Conservation (phyloP, 2,113 vertebrate genomes). For the Rynchops niger region DNA sequence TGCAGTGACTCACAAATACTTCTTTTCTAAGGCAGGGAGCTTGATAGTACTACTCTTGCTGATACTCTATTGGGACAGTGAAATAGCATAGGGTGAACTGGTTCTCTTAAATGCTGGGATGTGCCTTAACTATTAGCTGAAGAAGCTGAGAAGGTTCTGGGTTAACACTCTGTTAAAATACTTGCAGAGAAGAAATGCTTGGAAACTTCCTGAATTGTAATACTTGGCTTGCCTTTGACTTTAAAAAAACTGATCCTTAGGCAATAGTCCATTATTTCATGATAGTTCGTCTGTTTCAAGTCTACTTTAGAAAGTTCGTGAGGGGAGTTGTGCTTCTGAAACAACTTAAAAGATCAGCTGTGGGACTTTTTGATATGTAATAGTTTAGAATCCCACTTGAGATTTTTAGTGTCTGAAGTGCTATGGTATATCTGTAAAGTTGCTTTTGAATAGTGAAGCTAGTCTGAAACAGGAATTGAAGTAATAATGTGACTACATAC, state of each 20-base stretch:
- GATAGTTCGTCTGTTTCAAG: background rate
- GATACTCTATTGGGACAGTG: background rate
- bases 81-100: background rate
- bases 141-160: background rate
- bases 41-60: background rate
- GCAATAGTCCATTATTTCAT: background rate
- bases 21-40: background rate
- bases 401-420: background rate
- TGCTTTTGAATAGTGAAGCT: background rate
- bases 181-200: background rate
- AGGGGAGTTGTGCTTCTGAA: background rate
- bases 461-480: background rate
- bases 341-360: background rate
- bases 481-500: background rate
- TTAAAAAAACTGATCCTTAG: background rate
- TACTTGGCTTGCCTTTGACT: background rate
- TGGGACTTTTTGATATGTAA: rapidly evolving
- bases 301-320: background rate
- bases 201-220: background rate
- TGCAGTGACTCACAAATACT: background rate
- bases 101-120: background rate
- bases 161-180: background rate
- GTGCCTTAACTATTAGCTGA: background rate
- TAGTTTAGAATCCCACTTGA: background rate
- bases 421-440: background rate